A percentile compares a stretch with the other conserved stretches of the same genome.
phyloP scores from a whole-genome alignment of 2,113 vertebrate species.

The Cyprinodon tularosa region DNA sequence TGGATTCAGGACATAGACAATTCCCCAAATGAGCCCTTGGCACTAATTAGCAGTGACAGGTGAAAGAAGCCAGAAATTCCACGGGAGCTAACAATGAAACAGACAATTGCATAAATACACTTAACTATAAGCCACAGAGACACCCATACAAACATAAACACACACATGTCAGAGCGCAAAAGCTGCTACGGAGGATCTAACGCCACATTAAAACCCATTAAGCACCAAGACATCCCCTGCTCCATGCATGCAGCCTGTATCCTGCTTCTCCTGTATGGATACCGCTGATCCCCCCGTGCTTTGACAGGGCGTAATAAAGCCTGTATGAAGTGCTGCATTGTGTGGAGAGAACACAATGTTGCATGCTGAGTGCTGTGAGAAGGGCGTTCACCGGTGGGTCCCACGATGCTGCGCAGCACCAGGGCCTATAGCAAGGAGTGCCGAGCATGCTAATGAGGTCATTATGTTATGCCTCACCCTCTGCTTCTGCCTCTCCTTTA shows the following conservation, averaged over 20 bases:
- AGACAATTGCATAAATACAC: constrained; percentile 51
- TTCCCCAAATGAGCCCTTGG: constrained; percentile 36
- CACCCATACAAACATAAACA: constrained; percentile 32
- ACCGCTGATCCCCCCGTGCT: constrained; percentile 73
- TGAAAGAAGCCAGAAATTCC: constrained; percentile 64
- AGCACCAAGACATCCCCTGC: constrained; percentile 62
- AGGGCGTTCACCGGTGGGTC: constrained; percentile 79
- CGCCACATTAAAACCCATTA: constrained; percentile 70
- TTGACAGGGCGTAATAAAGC: constrained; percentile 80
- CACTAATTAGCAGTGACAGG: constrained; percentile 71
- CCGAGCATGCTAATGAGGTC: constrained; percentile 84
- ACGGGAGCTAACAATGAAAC: constrained; percentile 53
- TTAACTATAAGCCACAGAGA: constrained; percentile 9
- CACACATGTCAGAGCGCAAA: constrained; percentile 37
- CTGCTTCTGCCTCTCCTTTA: constrained; percentile 67
- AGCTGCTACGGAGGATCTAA: constrained; percentile 53
- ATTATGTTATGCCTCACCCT: constrained; percentile 80
- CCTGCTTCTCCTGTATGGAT: constrained; percentile 71
- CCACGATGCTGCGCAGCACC: constrained; percentile 79
- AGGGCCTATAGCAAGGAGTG: constrained; percentile 78
- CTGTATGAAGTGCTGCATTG: constrained; percentile 77
- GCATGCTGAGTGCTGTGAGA: constrained; percentile 82
- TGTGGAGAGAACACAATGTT: constrained; percentile 78
- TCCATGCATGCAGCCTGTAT: constrained; percentile 56
- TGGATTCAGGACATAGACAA: constrained; percentile 50